These are phyloP conservation scores for Cygnus olor DNA, from an alignment of 2,797 vertebrate genomes.

Conservation along the genomic window DNA sequence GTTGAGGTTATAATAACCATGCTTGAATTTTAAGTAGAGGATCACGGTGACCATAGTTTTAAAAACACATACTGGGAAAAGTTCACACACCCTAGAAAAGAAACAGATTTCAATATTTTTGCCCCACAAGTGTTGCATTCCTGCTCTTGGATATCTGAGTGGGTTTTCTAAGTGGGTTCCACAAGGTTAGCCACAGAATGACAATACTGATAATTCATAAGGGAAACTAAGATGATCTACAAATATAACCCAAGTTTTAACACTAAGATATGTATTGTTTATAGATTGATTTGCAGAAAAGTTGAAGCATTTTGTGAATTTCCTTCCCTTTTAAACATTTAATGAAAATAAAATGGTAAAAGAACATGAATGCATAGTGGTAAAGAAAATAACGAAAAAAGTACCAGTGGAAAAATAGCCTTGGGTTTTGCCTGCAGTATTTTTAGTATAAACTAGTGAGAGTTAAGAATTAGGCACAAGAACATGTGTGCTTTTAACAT, in stretches of 20 bases:
- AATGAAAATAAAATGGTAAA: not conserved
- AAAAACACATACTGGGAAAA: not conserved
- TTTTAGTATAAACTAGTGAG: not conserved
- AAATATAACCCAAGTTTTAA: not conserved
- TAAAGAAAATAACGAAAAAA: not conserved
- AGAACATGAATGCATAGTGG: not conserved
- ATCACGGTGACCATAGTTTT: rapidly evolving
- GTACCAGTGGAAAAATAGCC: not conserved
- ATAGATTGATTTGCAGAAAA: not conserved
- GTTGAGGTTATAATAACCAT: not conserved
- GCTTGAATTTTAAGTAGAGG: not conserved
- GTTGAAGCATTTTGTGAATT: not conserved
- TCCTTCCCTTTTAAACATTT: not conserved
- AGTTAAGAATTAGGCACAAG: not conserved
- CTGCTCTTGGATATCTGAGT: not conserved
- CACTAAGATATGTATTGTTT: not conserved
- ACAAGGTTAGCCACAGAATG: not conserved
- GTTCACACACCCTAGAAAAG: not conserved
- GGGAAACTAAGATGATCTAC: not conserved
- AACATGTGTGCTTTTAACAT: not conserved
- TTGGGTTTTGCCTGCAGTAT: not conserved
- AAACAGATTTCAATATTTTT: not conserved
- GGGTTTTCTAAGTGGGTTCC: not conserved
- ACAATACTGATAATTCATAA: not conserved
- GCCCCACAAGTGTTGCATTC: not conserved